Base-by-base conservation (phyloP, 1,140 invertebrate genomes). In the Phortica variegata region DNA sequence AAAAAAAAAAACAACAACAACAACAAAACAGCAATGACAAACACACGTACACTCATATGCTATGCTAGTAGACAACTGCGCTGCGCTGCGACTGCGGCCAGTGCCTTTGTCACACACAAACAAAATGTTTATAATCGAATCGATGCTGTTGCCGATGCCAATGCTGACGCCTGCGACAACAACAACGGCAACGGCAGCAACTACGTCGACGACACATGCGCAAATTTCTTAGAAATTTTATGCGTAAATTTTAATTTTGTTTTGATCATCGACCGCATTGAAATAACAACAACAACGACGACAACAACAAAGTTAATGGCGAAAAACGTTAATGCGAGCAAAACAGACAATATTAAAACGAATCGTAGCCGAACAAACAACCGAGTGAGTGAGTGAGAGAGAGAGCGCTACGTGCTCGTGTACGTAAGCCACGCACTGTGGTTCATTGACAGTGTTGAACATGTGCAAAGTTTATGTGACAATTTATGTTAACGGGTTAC, bases 201-300 rank as follows among this genome's bases (percentile, higher is more conserved):
- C 26, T 7, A 12, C 41, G 12, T 29, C 63, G 47, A 54, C 49
- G 21, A 34, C 32, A 68, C 60, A 43, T 44, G 33, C 29, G 39
- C 49, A 43, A 56, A 55, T 68, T 68, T 62, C 63, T 68, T 52
- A 68, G 63, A 68, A 68, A 68, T 60, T 68, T 60, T 68, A 68
- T 68, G 63, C 65, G 63, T 68, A 68, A 69, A 60, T 69, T 69
- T 68, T 69, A 66, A 68, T 68, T 69, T 65, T 68, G 63, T 68
- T 68, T 68, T 68, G 63, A 68, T 68, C 65, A 60, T 69, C 65
- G 63, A 69, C 53, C 63, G 68, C 65, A 60, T n/a, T n/a, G 8
- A 63, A 62, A 54, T 29, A 48, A 41, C 44, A 61, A 51, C 23
- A 26, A 26, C 23, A 26, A 26, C 23, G 10, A 26, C 23, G 10